Evolutionary conservation across 2,888 invertebrate species (phyloP), one percentile per base, ranked within the genome.

Genomic region (Drosophila meridiana): DNA sequence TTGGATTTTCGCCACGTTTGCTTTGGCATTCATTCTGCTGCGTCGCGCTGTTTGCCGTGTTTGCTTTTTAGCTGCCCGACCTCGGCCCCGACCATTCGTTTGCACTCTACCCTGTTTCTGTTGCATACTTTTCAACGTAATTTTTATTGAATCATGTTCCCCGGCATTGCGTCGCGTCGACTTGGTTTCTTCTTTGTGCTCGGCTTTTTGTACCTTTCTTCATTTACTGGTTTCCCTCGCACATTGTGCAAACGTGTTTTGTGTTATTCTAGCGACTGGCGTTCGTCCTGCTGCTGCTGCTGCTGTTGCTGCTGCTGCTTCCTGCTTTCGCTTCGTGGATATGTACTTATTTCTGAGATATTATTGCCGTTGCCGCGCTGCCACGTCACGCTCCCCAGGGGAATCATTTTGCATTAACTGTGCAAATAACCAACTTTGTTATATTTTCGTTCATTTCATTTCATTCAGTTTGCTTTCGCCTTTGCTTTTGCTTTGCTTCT

Each of bases 391-490:
- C 76, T 77, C 76, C 84, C 81, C 78, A 66, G 76, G 84, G 84
- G 84, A 90, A 88, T 90, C 83, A 84, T 88, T 88, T 89, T 88
- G 90, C 88, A 90, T 88, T 88, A 90, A 88, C 88, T 80, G 87
- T 72, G 80, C 90, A 90, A 88, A 88, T 90, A 88, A 85, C 86
- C 83, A 90, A 88, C 75, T 84, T 90, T 87, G 89, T 90, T 90
- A 80, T 88, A 86, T 86, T 87, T 87, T 87, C 80, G 80, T 89
- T 83, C 76, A 81, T 84, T 89, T 89, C 80, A 78, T 87, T 89
- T 76, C 80, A 69, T 82, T 89, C 69, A 73, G 73, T 85, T 89
- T 74, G 80, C 86, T 68, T 70, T 34, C 34, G 52, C 20, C 40
- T 9, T 42, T 42, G 28, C 40, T 0, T 30, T 28, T 55, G 38